A percentile compares a stretch with the other conserved stretches of the same genome.
These are phyloP conservation scores for Drosophila prolongata DNA, from an alignment of 2,888 invertebrate species.

Conservation along the genomic window DNA sequence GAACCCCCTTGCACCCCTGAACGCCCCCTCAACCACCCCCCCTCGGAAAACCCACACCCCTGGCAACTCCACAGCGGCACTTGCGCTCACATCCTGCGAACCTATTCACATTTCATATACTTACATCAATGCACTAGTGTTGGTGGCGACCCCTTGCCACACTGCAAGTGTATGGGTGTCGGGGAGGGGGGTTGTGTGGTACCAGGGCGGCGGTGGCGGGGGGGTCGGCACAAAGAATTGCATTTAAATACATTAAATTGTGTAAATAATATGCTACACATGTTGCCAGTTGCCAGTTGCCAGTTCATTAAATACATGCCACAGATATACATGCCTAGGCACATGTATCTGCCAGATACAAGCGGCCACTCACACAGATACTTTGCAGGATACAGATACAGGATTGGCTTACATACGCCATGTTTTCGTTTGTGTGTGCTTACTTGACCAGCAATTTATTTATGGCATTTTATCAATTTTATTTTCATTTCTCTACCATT, in stretches of 20 bases:
- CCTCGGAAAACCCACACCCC: not conserved
- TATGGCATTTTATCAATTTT: slow-evolving; percentile 61
- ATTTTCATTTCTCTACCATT: slow-evolving; percentile 27
- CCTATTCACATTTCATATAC: slow-evolving; percentile 83
- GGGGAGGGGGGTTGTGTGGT: slow-evolving; percentile 6
- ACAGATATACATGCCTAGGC: slow-evolving; percentile 69
- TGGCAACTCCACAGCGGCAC: slow-evolving; percentile 62
- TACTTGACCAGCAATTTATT: slow-evolving; percentile 76
- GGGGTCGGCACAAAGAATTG: slow-evolving; percentile 63
- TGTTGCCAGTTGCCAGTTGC: slow-evolving; percentile 80
- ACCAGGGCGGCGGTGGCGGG: slow-evolving; percentile 10
- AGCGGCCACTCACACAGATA: slow-evolving; percentile 15
- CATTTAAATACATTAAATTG: slow-evolving; percentile 81
- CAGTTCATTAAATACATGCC: slow-evolving; percentile 80
- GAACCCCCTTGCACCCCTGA: slow-evolving; percentile 2
- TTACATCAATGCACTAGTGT: slow-evolving; percentile 81
- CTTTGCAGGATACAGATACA: slow-evolving; percentile 6
- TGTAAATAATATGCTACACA: slow-evolving; percentile 81
- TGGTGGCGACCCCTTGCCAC: slow-evolving; percentile 53
- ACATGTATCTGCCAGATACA: slow-evolving; percentile 56
- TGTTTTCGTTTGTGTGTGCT: slow-evolving; percentile 40
- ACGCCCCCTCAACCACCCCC: not conserved
- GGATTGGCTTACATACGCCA: slow-evolving; percentile 19
- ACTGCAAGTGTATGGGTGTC: slow-evolving; percentile 16
- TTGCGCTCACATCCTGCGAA: slow-evolving; percentile 79